Evolutionary conservation across 2,797 vertebrate genomes (phyloP), one percentile per base, ranked within the genome.

Genomic region (Rhynchotus rufescens): DNA sequence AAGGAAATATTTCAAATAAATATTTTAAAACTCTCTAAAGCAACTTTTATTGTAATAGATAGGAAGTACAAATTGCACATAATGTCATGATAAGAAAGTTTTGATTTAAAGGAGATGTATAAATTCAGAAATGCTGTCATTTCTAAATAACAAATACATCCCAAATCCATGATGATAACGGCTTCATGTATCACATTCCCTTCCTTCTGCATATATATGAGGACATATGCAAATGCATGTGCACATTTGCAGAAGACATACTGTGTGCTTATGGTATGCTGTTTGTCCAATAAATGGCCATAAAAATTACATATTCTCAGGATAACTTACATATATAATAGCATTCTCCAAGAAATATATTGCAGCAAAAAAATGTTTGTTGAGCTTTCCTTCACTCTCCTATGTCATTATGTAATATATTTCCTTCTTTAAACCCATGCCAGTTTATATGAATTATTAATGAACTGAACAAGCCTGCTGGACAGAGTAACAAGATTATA

Each of bases 401-500:
- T 56, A 67, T 88, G 60, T 80, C 80, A 90, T 4, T 60, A 87
- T 28, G 69, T 81, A 60, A n/a, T 69, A 57, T 15, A 75, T 67
- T 56, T 89, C 36, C 61, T 81, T 88, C 74, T 84, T 81, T 83
- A 59, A 88, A 88, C 15, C n/a, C 26, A 19, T 6, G 12, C 62
- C 38, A 88, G 13, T 34, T 80, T 83, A 10, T 54, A 49, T 91
- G 60, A 89, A 88, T 78, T 83, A 90, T 66, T 77, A 75, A 91
- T 92, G 59, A 71, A 91, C 52, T 73, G 32, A 30, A 66, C 72
- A 75, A 47, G 54, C 59, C 49, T 81, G 28, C 25, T 91, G 80
- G 86, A 91, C 57, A 79, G 38, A 54, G 28, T 38, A 76, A 90
- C 45, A 26, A 74, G 49, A 89, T 71, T 90, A n/a, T 84, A 96